Evolutionary conservation across 2,113 vertebrate genomes (phyloP).

Genomic region (Sinocyclocheilus maitianheensis): DNA sequence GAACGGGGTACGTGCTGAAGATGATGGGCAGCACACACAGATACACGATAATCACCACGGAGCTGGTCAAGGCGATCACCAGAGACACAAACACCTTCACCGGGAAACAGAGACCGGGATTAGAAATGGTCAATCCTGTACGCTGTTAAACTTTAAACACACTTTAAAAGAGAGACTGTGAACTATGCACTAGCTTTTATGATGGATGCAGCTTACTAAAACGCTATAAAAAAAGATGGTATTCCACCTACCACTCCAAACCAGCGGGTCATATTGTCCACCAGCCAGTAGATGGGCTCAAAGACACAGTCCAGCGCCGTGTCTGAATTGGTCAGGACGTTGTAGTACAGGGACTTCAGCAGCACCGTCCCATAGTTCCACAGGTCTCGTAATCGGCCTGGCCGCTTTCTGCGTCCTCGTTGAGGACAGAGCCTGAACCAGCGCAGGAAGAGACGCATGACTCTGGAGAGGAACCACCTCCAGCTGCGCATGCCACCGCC

Average conservation of each 20-base stretch:
- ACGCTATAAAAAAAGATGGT: too few relatives aligned
- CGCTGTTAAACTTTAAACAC: too few relatives aligned
- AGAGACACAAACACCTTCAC: slow-evolving; percentile 91
- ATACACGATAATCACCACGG: slow-evolving; percentile 88
- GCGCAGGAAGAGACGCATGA: slow-evolving; percentile 81
- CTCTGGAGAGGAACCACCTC: slow-evolving; percentile 80
- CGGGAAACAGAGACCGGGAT: background rate
- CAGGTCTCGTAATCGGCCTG: slow-evolving; percentile 68
- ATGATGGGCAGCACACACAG: slow-evolving; percentile 89
- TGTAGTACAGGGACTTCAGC: slow-evolving; percentile 85
- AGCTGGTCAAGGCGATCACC: slow-evolving; percentile 86
- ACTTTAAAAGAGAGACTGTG: too few relatives aligned
- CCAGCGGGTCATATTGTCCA: slow-evolving; percentile 94
- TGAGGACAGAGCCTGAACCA: slow-evolving; percentile 82
- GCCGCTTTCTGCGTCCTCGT: slow-evolving; percentile 68
- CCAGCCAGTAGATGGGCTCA: slow-evolving; percentile 95
- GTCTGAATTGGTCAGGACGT: slow-evolving; percentile 86
- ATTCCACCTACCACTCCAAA: slow-evolving; percentile 86
- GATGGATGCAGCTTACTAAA: too few relatives aligned
- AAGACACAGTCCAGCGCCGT: slow-evolving; percentile 89
- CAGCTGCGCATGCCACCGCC: slow-evolving; percentile 71
- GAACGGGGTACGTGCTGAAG: slow-evolving; percentile 81
- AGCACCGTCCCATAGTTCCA: slow-evolving; percentile 87
- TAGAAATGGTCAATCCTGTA: background rate
- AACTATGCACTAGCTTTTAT: too few relatives aligned